These are phyloP conservation scores for Zaprionus ornatus DNA, from an alignment of 1,140 invertebrate genomes.

Conservation along the genomic window DNA sequence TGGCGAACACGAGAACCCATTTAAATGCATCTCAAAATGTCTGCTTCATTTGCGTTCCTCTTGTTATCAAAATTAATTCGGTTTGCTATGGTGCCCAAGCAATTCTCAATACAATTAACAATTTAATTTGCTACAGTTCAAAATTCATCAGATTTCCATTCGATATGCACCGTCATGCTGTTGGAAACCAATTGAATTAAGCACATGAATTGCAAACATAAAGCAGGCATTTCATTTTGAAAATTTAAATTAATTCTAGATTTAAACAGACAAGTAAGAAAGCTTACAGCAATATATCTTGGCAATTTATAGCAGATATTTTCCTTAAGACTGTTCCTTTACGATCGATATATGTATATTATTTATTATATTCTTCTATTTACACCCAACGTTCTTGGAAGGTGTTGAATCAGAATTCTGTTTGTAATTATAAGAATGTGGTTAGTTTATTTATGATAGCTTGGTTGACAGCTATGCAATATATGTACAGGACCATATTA, in stretches of 20 bases:
- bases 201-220: background rate
- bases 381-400: too few relatives aligned
- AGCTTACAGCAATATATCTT: background rate
- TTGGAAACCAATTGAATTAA: conserved; percentile 57
- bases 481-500: too few relatives aligned
- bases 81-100: conserved; percentile 19
- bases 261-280: background rate
- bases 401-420: too few relatives aligned
- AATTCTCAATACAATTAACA: conserved; percentile 23
- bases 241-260: conserved; percentile 1
- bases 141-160: conserved; percentile 38
- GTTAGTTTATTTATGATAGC: too few relatives aligned
- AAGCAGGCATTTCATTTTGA: background rate
- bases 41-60: conserved; percentile 6
- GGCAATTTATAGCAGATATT: too few relatives aligned
- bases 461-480: too few relatives aligned
- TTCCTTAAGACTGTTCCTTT: too few relatives aligned
- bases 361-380: too few relatives aligned
- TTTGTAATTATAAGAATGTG: too few relatives aligned
- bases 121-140: conserved; percentile 54
- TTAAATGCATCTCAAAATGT: conserved; percentile 6
- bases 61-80: conserved; percentile 35
- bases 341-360: too few relatives aligned
- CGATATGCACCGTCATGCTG: conserved; percentile 41
- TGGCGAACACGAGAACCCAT: conserved; percentile 1